These are phyloP conservation scores for Solea solea DNA, from an alignment of 2,113 vertebrate species.

Conservation along the genomic window DNA sequence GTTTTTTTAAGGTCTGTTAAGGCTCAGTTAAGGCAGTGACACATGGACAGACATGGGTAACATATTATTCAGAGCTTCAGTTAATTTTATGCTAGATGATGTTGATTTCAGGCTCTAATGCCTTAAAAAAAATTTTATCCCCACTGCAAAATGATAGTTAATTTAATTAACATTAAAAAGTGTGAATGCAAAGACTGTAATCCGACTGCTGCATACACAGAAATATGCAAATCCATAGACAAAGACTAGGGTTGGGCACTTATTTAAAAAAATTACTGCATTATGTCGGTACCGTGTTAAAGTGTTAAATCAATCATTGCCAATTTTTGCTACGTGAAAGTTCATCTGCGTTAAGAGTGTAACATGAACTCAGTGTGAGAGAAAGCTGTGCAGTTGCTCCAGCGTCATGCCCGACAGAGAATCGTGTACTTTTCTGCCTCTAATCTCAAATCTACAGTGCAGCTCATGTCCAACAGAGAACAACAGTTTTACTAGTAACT, in stretches of 20 bases:
- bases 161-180: slow-evolving; percentile 14
- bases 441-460: no score
- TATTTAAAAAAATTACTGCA: background rate
- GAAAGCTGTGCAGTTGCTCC: no score
- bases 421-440: no score
- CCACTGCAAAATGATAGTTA: slow-evolving; percentile 4
- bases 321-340: no score
- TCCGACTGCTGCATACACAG: slow-evolving; percentile 32
- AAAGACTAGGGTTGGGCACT: background rate
- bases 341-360: no score
- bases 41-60: background rate
- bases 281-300: no score
- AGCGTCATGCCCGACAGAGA: no score
- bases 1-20: slow-evolving; percentile 3
- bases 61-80: slow-evolving; percentile 25
- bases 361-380: no score
- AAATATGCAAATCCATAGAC: background rate
- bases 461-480: no score
- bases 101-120: slow-evolving; percentile 29
- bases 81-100: background rate
- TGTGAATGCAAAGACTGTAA: slow-evolving; percentile 27
- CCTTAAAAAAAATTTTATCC: slow-evolving; percentile 20
- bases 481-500: no score
- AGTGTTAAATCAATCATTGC: no score
- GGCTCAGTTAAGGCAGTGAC: background rate